phyloP scores from a whole-genome alignment of 2,113 vertebrate genomes.

The Haemorhous mexicanus region DNA sequence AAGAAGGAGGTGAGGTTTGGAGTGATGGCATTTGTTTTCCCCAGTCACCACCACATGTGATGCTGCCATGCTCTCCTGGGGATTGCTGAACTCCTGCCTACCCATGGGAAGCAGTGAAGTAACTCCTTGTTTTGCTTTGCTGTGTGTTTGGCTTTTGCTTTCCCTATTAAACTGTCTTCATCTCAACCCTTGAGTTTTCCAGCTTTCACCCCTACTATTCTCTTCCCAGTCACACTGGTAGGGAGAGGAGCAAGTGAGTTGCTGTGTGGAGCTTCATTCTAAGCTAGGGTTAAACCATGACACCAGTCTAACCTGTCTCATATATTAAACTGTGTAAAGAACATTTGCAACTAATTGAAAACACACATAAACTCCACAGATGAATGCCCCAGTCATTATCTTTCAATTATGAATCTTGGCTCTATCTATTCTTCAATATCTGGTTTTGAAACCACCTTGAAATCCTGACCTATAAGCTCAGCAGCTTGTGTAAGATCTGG shows the following conservation, averaged over 20 bases:
- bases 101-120: not conserved
- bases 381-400: constrained; percentile 6
- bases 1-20: not conserved
- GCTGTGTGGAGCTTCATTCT: not conserved
- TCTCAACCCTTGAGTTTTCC: not conserved
- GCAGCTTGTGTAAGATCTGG: not conserved
- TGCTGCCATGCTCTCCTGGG: not conserved
- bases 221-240: fast-evolving
- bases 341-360: constrained; percentile 29
- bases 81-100: not conserved
- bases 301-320: not conserved
- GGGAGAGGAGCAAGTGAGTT: not conserved
- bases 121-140: not conserved
- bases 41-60: fast-evolving
- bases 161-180: not conserved
- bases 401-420: constrained; percentile 15
- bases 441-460: not conserved
- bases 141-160: not conserved
- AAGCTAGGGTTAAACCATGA: not conserved
- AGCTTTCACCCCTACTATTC: not conserved
- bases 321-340: not conserved
- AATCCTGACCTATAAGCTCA: not conserved
- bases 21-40: not conserved
- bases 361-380: not conserved
- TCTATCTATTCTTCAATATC: not conserved